Conservation (phyloP, 2,113 vertebrate species). For the Hystrix brachyura region DNA sequence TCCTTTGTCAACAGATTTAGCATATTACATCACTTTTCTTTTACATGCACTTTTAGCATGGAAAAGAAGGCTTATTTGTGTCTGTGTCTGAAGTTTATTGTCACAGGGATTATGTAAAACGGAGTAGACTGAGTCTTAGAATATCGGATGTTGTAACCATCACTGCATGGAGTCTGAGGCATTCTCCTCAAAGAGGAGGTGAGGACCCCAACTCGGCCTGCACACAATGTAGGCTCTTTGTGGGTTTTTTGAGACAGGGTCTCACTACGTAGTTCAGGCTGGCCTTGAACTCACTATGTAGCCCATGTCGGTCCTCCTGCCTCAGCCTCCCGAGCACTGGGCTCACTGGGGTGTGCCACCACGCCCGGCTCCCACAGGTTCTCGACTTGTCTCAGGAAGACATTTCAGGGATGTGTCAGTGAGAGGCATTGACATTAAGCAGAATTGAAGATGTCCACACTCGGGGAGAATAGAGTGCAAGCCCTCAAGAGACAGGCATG, state of each 20-base stretch:
- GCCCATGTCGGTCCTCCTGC: background rate
- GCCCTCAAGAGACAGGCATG: too few relatives aligned
- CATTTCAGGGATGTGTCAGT: background rate
- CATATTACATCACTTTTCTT: background rate
- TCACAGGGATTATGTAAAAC: constrained; percentile 43
- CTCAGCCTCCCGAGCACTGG: background rate
- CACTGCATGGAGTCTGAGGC: background rate
- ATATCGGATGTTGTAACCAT: constrained; percentile 21
- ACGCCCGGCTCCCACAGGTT: background rate
- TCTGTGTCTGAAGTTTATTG: background rate
- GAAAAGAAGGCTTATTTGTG: constrained; percentile 45
- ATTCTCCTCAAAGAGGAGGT: background rate
- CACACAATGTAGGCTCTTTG: background rate
- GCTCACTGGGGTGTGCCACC: background rate
- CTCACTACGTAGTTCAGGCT: background rate
- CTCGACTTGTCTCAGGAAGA: background rate
- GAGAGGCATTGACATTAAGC: background rate
- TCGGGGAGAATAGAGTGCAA: background rate
- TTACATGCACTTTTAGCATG: background rate
- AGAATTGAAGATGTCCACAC: background rate
- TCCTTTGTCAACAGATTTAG: constrained; percentile 46
- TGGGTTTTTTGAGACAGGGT: background rate
- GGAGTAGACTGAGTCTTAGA: constrained; percentile 8
- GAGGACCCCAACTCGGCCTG: too few relatives aligned
- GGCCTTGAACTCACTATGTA: background rate